Conservation (phyloP, 2,888 invertebrate species). For the Polyommatus icarus region DNA sequence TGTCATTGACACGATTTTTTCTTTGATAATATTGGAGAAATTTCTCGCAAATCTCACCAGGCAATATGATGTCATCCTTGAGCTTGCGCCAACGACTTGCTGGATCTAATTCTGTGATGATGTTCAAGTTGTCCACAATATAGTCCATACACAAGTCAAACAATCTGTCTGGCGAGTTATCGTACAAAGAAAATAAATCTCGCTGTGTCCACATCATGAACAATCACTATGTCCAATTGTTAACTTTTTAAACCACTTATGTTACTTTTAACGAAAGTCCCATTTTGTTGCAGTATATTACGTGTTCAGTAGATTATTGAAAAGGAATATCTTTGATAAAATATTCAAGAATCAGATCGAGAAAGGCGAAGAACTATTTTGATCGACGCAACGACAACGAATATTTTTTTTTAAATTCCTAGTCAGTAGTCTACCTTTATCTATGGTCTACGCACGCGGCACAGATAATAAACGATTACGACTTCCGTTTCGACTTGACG, state of each 20-base stretch:
- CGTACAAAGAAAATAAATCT: constrained; percentile 55
- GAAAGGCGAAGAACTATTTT: constrained; percentile 41
- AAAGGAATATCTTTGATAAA: background rate
- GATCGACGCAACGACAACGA: constrained; percentile 47
- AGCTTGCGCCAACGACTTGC: constrained; percentile 72
- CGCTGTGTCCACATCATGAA: constrained; percentile 56
- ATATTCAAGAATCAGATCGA: constrained; percentile 35
- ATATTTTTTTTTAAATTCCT: constrained; percentile 31
- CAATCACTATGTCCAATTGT: constrained; percentile 39
- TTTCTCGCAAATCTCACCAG: constrained; percentile 86
- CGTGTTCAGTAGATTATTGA: constrained; percentile 7
- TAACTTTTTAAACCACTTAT: constrained; percentile 42
- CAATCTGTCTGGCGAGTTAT: constrained; percentile 80
- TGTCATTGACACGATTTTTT: constrained; percentile 81
- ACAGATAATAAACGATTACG: background rate
- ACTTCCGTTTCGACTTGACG: no score
- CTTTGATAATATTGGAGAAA: constrained; percentile 81
- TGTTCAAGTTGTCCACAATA: constrained; percentile 82
- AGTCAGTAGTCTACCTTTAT: no score
- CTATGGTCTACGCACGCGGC: background rate
- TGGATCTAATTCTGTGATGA: constrained; percentile 77
- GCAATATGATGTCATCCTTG: constrained; percentile 82
- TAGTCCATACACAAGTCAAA: constrained; percentile 83
- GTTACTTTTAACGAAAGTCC: constrained; percentile 33
- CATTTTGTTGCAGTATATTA: constrained; percentile 34